Evolutionary conservation across 1,140 invertebrate genomes (phyloP).

Genomic region (Berghia stephanieae): DNA sequence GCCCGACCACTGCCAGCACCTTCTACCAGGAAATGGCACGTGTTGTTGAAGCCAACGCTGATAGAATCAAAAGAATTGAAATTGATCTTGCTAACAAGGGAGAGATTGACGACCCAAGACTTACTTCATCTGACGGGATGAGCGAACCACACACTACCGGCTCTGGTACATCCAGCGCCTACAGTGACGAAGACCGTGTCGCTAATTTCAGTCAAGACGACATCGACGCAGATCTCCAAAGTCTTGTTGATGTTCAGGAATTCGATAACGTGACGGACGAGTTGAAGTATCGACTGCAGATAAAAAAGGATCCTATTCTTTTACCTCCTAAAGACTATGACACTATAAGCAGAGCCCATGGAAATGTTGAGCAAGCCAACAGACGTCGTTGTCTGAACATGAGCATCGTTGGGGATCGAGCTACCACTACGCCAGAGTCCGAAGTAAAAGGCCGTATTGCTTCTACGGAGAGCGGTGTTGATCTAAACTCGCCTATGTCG

Average conservation of each 20-base stretch:
- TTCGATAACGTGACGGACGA: conserved; percentile 94
- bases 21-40: conserved; percentile 83
- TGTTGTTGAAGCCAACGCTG: conserved; percentile 83
- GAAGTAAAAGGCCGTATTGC: conserved; percentile 34
- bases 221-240: conserved; percentile 55
- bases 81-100: conserved; percentile 53
- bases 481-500: conserved; percentile 45
- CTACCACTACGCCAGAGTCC: neutral
- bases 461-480: conserved; percentile 53
- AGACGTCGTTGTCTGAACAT: conserved; percentile 27
- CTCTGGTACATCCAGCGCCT: conserved; percentile 43
- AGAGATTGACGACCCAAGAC: conserved; percentile 46
- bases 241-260: conserved; percentile 73
- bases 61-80: conserved; percentile 66
- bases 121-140: conserved; percentile 39
- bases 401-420: conserved; percentile 23
- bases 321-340: conserved; percentile 94
- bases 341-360: conserved; percentile 73
- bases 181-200: conserved; percentile 45
- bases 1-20: conserved; percentile 87
- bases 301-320: conserved; percentile 76
- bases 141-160: conserved; percentile 42
- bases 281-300: conserved; percentile 77
- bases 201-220: conserved; percentile 44
- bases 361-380: conserved; percentile 34